phyloP scores from a whole-genome alignment of 2,113 vertebrate species.

The Rhea pennata region DNA sequence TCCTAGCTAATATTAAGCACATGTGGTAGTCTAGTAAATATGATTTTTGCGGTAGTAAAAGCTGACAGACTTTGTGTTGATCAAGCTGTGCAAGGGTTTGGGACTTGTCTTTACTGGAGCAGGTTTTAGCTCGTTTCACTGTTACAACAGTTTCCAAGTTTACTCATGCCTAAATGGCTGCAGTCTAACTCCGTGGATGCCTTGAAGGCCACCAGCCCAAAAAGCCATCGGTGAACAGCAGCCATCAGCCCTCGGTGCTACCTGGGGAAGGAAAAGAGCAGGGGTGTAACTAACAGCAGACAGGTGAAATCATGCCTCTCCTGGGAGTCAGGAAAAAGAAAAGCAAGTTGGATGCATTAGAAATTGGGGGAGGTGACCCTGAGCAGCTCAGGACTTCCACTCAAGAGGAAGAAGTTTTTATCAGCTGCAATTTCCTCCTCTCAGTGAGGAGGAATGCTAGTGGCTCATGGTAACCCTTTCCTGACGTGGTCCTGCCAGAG shows the following conservation, averaged over 20 bases:
- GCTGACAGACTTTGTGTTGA: neutral
- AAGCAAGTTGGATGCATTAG: neutral
- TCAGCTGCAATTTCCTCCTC: neutral
- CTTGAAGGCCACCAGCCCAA: neutral
- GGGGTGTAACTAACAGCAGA: neutral
- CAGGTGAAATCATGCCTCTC: neutral
- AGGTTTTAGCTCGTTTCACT: neutral
- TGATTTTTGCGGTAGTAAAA: neutral
- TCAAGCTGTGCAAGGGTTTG: neutral
- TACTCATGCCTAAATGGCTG: neutral
- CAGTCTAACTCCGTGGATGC: neutral
- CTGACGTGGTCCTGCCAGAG: neutral
- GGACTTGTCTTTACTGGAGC: neutral
- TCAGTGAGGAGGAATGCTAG: neutral
- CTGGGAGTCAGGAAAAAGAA: neutral
- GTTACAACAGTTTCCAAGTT: neutral
- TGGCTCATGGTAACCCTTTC: neutral
- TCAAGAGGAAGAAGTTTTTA: too few relatives aligned
- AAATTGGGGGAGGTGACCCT: neutral
- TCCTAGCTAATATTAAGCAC: neutral
- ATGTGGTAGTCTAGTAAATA: neutral
- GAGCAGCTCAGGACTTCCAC: too few relatives aligned
- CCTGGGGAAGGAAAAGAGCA: neutral
- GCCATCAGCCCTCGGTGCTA: too few relatives aligned
- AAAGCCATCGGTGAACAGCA: neutral